These are phyloP conservation scores for Ylistrum balloti DNA, from an alignment of 1,140 invertebrate genomes.

Conservation along the genomic window DNA sequence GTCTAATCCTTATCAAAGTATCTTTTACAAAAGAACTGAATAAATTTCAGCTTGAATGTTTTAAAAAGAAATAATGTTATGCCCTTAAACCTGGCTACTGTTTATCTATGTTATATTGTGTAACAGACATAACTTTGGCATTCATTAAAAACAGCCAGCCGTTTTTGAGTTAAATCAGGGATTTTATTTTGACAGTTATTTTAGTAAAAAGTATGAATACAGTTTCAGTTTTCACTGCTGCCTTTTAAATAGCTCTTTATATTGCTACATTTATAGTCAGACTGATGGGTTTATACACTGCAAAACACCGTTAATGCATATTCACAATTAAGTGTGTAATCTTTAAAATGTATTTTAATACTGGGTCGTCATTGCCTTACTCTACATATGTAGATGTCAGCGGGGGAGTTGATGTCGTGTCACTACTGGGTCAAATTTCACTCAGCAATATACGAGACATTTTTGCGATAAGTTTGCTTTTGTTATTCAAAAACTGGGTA, in stretches of 20 bases:
- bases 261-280: background rate
- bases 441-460: background rate
- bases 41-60: background rate
- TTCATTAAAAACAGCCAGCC: background rate
- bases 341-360: background rate
- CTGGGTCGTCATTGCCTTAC: background rate
- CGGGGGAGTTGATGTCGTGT: background rate
- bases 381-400: background rate
- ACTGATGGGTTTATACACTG: background rate
- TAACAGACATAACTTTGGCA: background rate
- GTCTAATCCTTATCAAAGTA: background rate
- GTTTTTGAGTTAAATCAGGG: constrained; percentile 7
- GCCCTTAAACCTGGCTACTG: background rate
- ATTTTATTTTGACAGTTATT: constrained; percentile 40
- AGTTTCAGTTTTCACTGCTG: background rate
- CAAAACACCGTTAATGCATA: constrained; percentile 1
- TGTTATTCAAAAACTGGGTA: background rate
- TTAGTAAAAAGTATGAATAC: constrained; percentile 9
- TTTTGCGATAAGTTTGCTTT: constrained; percentile 5
- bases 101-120: background rate
- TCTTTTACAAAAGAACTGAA: background rate
- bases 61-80: background rate
- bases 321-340: constrained; percentile 8
- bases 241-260: background rate
- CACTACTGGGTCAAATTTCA: background rate